Evolutionary conservation across 2,113 vertebrate genomes (phyloP).

Genomic region (Chiloscyllium plagiosum): DNA sequence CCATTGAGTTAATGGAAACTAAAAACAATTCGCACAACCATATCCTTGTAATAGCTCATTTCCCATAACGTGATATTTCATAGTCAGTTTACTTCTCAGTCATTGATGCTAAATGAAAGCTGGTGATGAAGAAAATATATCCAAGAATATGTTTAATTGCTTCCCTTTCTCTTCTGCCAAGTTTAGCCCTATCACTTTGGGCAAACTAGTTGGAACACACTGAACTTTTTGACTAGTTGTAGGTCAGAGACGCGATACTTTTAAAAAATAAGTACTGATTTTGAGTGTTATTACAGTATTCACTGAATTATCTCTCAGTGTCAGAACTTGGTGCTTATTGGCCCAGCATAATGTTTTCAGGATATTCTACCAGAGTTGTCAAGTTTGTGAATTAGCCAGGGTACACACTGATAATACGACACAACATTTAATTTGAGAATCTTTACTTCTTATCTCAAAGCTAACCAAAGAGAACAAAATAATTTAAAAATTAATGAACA

Average conservation of each 20-base stretch:
- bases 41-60: not conserved
- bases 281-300: not conserved
- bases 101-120: not conserved
- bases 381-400: not conserved
- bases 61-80: not conserved
- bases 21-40: not conserved
- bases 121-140: not conserved
- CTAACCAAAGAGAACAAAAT: not conserved
- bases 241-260: not conserved
- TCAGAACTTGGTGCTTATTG: not conserved
- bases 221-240: not conserved
- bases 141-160: not conserved
- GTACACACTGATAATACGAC: not conserved
- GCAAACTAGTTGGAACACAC: not conserved
- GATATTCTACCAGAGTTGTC: not conserved
- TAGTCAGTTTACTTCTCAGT: slow-evolving; percentile 16
- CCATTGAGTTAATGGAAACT: not conserved
- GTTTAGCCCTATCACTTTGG: not conserved
- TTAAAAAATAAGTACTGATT: not conserved
- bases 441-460: not conserved
- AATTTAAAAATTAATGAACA: not conserved
- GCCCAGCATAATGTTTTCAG: not conserved
- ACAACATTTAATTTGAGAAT: not conserved
- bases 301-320: not conserved
- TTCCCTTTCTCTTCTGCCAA: not conserved